Base-by-base conservation (phyloP, 2,113 vertebrate species). In the Climacteris rufus region DNA sequence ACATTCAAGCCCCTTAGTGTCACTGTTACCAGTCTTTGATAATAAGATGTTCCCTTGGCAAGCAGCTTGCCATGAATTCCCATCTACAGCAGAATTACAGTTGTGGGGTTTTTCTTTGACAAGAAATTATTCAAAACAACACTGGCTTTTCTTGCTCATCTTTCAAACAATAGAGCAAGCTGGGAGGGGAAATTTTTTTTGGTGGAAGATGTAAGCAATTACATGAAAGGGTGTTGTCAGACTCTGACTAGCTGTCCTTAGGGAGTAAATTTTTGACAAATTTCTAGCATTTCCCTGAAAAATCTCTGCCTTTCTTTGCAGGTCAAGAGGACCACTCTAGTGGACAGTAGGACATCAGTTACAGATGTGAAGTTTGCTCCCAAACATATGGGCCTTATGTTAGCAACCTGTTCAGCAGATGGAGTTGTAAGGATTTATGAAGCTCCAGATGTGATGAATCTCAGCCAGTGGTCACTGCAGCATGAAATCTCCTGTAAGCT, bases 311-410 rank as follows among this genome's bases (percentile, higher is more conserved):
- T 83, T 81, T 40, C 53, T 59, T 83, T 97, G 66, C 94, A 99
- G 99, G 99, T 99, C 27, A 99, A 99, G 96, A 99, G 99, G 94
- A 99, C 99, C 56, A 99, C 99, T 9, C 97, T 99, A 12, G 99
- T 99, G 93, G 99, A 99, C 97, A 99, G 99, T 57, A 98, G 99
- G 93, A 99, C 99, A 3, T 99, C 99, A 0, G 99, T 99, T 90
- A 99, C 99, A 2, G 99, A 99, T 93, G 99, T 99, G 92, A 99
- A 99, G 95, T 99, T 99, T 87, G 99, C 99, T 65, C 99, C 99
- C 25, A 99, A 99, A 96, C 99, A 99, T 94, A 99, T 99, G 99
- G 99, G 99, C 66, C 98, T 99, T 80, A 99, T 99, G 98, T 96
- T 99, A 97, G 99, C 99, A 90, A 99, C 99, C 40, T 99, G 99